These are phyloP conservation scores for Ellobius talpinus DNA, from an alignment of 2,113 vertebrate genomes.

Conservation along the genomic window DNA sequence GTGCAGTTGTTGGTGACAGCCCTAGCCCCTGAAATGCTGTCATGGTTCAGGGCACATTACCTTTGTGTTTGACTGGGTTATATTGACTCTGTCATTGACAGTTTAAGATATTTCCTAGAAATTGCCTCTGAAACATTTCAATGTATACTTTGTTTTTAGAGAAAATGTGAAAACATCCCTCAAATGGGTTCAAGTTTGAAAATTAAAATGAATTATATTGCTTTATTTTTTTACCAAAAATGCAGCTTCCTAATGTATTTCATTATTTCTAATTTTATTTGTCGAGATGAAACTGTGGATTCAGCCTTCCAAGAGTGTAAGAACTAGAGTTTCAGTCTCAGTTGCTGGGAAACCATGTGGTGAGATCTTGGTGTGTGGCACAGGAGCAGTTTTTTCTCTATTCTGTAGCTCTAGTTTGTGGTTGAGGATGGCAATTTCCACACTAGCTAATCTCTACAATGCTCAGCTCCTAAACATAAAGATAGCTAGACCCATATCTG, in stretches of 20 bases:
- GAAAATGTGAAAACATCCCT: neutral
- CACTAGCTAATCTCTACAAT: neutral
- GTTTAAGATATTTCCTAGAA: conserved; percentile 70
- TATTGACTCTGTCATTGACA: conserved; percentile 60
- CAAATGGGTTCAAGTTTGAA: conserved; percentile 12
- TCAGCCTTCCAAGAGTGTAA: conserved; percentile 16
- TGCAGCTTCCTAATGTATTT: neutral
- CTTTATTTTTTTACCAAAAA: conserved; percentile 27
- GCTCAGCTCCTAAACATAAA: neutral
- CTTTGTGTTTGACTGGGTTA: conserved; percentile 79
- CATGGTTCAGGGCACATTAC: conserved; percentile 62
- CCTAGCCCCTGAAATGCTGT: conserved; percentile 78
- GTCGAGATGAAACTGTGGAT: neutral
- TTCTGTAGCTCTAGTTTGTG: neutral
- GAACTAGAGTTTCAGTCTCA: conserved; percentile 21
- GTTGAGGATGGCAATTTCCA: conserved; percentile 29
- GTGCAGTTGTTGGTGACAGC: conserved; percentile 38
- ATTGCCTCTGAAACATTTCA: conserved; percentile 68
- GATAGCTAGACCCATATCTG: neutral
- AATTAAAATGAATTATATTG: neutral
- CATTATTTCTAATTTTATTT: conserved; percentile 29
- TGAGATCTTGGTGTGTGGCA: neutral
- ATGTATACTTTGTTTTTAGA: conserved; percentile 56
- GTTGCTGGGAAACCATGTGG: conserved; percentile 26
- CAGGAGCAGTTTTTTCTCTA: conserved; percentile 25